These are phyloP conservation scores for Arge pagana DNA, from an alignment of 2,888 invertebrate species.

Conservation along the genomic window DNA sequence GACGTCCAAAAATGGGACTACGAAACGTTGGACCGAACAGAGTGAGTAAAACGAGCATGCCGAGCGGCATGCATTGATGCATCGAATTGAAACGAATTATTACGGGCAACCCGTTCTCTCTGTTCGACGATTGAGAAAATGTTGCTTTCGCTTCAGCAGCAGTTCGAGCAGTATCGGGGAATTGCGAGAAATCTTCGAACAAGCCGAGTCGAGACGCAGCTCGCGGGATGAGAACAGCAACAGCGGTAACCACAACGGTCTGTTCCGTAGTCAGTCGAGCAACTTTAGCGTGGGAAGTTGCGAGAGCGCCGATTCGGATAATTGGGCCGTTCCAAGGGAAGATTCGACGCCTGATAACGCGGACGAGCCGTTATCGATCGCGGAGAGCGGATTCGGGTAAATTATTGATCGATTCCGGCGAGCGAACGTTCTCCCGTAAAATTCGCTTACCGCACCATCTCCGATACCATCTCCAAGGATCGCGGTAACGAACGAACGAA, in stretches of 20 bases:
- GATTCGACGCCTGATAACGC: slow-evolving; percentile 34
- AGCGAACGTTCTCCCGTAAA: too few species aligned
- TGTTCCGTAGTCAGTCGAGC: slow-evolving; percentile 34
- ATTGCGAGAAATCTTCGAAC: slow-evolving; percentile 49
- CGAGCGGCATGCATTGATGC: too few species aligned
- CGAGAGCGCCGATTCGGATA: slow-evolving; percentile 35
- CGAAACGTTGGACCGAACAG: slow-evolving; percentile 47
- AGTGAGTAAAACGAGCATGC: slow-evolving; percentile 43
- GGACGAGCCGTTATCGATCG: slow-evolving; percentile 23
- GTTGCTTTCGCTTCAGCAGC: slow-evolving; percentile 32
- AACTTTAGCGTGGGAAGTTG: slow-evolving; percentile 25
- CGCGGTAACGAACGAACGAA: too few species aligned
- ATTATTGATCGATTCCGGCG: too few species aligned
- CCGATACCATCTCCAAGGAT: too few species aligned
- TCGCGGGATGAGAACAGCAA: slow-evolving; percentile 51
- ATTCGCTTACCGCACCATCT: too few species aligned
- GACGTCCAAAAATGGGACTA: slow-evolving; percentile 47
- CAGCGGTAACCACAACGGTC: too few species aligned
- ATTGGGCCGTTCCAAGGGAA: slow-evolving; percentile 35
- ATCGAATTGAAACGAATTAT: too few species aligned
- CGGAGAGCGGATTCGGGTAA: slow-evolving; percentile 27
- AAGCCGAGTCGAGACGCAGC: slow-evolving; percentile 45
- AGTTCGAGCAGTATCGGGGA: slow-evolving; percentile 47
- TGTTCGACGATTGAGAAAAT: too few species aligned
- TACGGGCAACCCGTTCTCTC: too few species aligned